phyloP scores from a whole-genome alignment of 2,888 invertebrate genomes.

The Lathronympha strigana region DNA sequence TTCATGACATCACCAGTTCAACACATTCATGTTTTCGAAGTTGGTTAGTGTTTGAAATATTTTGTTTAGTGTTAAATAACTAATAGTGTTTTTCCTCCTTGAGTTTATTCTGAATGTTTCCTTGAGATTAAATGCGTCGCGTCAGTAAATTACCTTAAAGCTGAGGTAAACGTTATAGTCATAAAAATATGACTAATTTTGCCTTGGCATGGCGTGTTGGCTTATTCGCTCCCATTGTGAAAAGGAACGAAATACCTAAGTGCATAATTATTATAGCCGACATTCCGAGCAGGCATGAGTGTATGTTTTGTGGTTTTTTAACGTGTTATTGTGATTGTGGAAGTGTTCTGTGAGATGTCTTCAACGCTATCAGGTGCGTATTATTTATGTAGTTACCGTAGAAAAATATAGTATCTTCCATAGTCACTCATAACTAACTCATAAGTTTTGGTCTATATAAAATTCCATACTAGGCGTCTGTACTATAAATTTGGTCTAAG shows the following conservation, averaged over 20 bases:
- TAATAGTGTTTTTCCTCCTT: constrained; percentile 17
- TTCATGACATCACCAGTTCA: background rate
- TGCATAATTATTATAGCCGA: constrained; percentile 5
- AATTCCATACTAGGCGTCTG: too few relatives aligned
- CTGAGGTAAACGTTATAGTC: constrained; percentile 7
- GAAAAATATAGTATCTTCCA: too few relatives aligned
- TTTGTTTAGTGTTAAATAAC: background rate
- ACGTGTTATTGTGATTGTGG: background rate
- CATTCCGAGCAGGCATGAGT: background rate
- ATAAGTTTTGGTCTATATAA: too few relatives aligned
- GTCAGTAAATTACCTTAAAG: background rate
- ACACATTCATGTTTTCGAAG: constrained; percentile 10
- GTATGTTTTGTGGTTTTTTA: background rate
- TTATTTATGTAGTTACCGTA: background rate
- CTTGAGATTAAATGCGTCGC: background rate
- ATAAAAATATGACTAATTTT: constrained; percentile 11
- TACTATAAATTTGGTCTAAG: too few relatives aligned
- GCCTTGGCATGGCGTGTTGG: background rate
- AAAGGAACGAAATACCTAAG: background rate
- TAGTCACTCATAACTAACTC: too few relatives aligned
- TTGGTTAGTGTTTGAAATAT: background rate
- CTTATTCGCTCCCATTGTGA: background rate
- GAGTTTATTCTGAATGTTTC: constrained; percentile 5
- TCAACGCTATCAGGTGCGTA: constrained; percentile 13
- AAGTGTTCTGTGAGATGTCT: constrained; percentile 4